These are phyloP conservation scores for Nycticryphes semicollaris DNA, from an alignment of 2,113 vertebrate genomes.

Conservation along the genomic window DNA sequence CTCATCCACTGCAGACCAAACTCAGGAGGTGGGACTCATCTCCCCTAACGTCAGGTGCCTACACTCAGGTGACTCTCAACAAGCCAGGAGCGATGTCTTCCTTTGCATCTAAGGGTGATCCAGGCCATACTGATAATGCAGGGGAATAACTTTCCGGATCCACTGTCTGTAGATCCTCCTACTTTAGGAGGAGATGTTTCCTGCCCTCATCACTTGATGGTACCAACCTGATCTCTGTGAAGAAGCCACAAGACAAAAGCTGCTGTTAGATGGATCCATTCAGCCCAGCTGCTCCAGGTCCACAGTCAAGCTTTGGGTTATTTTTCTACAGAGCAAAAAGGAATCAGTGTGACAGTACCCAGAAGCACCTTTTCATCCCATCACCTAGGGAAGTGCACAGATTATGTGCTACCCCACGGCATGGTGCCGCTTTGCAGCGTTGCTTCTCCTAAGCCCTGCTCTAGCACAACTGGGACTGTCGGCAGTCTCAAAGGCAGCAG, in stretches of 20 bases:
- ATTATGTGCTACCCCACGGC: background rate
- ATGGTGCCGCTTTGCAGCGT: background rate
- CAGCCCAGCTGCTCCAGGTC: background rate
- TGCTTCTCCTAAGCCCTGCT: background rate
- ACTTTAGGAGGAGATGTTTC: background rate
- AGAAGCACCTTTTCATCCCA: background rate
- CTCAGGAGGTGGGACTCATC: background rate
- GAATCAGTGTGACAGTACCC: background rate
- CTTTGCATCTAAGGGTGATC: background rate
- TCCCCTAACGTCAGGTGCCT: background rate
- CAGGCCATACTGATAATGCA: background rate
- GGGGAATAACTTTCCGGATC: background rate
- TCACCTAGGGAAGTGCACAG: background rate
- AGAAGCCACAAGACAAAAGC: background rate
- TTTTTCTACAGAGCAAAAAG: background rate
- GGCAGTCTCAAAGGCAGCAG: background rate
- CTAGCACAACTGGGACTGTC: background rate
- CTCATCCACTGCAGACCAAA: background rate
- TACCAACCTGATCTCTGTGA: background rate
- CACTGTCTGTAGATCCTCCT: background rate
- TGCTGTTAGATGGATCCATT: background rate
- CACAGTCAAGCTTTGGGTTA: accelerated
- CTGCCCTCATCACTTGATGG: background rate
- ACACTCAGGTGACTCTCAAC: background rate
- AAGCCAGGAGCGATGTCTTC: background rate